Percentiles rank a stretch among this genome's conserved stretches.
Evolutionary conservation across 2,113 vertebrate species (phyloP).

Genomic region (Lanius ludovicianus): DNA sequence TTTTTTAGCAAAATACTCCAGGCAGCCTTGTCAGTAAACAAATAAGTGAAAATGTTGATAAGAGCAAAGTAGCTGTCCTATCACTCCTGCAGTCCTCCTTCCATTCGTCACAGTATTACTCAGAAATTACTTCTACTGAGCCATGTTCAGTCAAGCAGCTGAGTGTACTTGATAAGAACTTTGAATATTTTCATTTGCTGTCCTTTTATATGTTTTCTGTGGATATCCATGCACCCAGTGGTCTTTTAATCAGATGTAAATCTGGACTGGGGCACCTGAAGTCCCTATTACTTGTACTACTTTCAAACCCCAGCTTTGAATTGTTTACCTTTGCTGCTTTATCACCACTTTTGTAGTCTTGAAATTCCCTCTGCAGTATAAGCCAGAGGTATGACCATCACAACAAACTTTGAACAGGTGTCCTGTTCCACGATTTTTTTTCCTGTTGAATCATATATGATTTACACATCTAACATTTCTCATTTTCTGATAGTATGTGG

Average conservation of each 20-base stretch:
- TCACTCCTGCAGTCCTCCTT: not conserved
- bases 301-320: not conserved
- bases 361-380: not conserved
- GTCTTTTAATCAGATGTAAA: not conserved
- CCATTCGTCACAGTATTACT: not conserved
- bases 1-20: not conserved
- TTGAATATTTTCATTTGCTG: not conserved
- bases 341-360: not conserved
- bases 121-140: not conserved
- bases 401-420: not conserved
- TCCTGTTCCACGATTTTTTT: not conserved
- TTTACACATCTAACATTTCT: not conserved
- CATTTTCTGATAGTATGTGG: not conserved
- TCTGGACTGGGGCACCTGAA: not conserved
- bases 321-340: not conserved
- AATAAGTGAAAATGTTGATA: not conserved
- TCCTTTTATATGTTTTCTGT: not conserved
- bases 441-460: not conserved
- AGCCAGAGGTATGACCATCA: not conserved
- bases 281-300: not conserved
- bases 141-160: not conserved
- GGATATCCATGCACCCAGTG: not conserved
- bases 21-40: not conserved
- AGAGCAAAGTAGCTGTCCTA: not conserved
- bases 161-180: not conserved